A percentile compares a stretch with the other conserved stretches of the same genome.
phyloP scores from a whole-genome alignment of 2,797 vertebrate genomes.

The Hemitrygon akajei region DNA sequence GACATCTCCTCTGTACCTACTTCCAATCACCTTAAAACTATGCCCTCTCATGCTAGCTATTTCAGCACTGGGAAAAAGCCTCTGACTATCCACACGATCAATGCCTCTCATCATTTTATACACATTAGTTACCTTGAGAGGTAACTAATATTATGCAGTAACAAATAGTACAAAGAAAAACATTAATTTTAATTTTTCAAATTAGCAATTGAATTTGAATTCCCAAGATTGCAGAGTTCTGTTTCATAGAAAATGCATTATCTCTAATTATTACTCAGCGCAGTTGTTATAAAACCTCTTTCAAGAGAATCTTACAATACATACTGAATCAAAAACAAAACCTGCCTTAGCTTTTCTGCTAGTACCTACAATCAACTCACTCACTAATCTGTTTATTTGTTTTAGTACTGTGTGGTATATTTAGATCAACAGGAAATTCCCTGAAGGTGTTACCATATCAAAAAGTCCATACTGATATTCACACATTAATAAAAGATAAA shows the following conservation, averaged over 20 bases:
- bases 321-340: neutral
- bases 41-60: too few relatives aligned
- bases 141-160: neutral
- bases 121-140: too few relatives aligned
- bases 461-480: neutral
- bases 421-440: neutral
- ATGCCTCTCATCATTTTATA: too few relatives aligned
- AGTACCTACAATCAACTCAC: neutral
- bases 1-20: too few relatives aligned
- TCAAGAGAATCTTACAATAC: neutral
- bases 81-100: too few relatives aligned
- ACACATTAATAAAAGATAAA: neutral
- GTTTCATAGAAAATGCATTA: neutral
- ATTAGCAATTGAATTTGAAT: neutral
- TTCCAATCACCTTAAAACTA: too few relatives aligned
- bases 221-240: neutral
- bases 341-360: neutral
- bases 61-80: too few relatives aligned
- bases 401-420: neutral
- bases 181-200: neutral
- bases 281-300: neutral
- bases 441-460: neutral
- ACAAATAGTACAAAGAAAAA: neutral
- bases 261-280: neutral
- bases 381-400: neutral